Evolutionary conservation across 2,888 invertebrate species (phyloP), one percentile per base, ranked within the genome.

Genomic region (Sphinx pinastri): DNA sequence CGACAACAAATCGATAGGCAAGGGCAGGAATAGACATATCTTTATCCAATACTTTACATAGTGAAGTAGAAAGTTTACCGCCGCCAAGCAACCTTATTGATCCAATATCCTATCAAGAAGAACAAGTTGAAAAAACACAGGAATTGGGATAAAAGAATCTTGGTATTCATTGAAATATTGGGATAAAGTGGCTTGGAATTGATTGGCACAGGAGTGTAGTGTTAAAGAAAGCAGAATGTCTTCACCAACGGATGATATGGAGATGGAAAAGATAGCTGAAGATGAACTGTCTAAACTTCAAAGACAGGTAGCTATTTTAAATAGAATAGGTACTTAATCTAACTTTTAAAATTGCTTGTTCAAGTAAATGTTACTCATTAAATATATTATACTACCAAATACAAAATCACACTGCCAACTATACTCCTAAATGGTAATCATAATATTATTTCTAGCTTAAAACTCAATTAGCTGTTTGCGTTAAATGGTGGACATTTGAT

Each of bases 281-380:
- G 96, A 96, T 71, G 97, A 98, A 85, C 92, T 98, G 80, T 94
- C 95, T 19, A 96, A 97, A 74, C 89, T 98, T 58, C 97, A 97
- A 78, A 95, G 98, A 81, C 97, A 97, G 93, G 96, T 96, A 81
- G 1, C 25, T 25, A 25, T 55, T 11, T 8, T 6, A 10, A 12
- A 11, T 19, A 19, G 3, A 55, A 55, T 76, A 60, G 0, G 8
- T 38, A 38, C 38, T 25, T 25, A 25, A 25, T 25, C 2, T 25
- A 25, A 25, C 25, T 25, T 1, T 25, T 25, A 2, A 2, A 25
- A 25, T 1, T 25, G 25, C 25, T 2, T 25, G 25, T 25, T 25
- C 25, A 2, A 25, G 25, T 25, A 2, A 25, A 25, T 25, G 25
- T 25, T 25, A 25, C 25, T 25, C 2, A 25, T 25, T 2, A 2